These are phyloP conservation scores for Deroptyus accipitrinus DNA, from an alignment of 2,113 vertebrate genomes.

Conservation along the genomic window DNA sequence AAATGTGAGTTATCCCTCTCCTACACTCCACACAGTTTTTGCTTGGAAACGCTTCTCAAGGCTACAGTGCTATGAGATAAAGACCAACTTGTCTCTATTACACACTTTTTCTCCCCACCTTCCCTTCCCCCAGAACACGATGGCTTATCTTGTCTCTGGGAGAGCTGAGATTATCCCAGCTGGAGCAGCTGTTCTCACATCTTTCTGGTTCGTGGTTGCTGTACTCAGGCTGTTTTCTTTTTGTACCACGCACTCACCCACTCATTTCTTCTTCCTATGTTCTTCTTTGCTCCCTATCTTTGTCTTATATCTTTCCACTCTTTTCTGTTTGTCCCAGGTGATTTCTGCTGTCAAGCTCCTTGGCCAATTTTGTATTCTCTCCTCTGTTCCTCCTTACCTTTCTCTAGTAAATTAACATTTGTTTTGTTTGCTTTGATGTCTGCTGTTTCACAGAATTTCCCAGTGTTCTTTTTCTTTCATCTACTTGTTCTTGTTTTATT, in stretches of 20 bases:
- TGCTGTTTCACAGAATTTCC: not conserved
- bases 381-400: not conserved
- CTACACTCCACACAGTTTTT: not conserved
- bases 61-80: not conserved
- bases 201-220: not conserved
- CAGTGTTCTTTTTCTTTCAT: not conserved
- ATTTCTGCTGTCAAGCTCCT: not conserved
- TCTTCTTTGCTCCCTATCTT: not conserved
- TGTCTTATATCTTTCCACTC: not conserved
- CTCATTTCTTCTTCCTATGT: not conserved
- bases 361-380: not conserved
- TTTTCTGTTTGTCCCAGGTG: not conserved
- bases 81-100: not conserved
- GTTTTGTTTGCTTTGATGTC: not conserved
- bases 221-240: not conserved
- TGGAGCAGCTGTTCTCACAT: not conserved
- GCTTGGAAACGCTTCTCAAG: not conserved
- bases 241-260: not conserved
- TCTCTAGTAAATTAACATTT: not conserved
- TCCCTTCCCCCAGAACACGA: not conserved
- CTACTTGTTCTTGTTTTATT: not conserved
- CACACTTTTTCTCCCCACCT: not conserved
- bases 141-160: not conserved
- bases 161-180: not conserved
- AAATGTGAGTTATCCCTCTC: not conserved